Evolutionary conservation across 2,888 invertebrate species (phyloP).

Genomic region (Conchocele bisecta): DNA sequence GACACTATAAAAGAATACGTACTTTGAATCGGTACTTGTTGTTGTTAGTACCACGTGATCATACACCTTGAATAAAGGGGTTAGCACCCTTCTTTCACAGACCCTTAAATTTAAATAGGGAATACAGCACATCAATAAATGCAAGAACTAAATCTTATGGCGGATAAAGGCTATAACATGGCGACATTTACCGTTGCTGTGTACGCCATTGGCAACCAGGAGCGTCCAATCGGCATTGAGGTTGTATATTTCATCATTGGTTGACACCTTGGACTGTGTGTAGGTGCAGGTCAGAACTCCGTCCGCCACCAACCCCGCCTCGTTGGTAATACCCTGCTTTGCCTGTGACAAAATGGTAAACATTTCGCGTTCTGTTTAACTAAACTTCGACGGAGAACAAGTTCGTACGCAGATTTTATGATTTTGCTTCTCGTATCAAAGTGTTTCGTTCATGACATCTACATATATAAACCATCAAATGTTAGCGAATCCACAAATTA

Average conservation of each 20-base stretch:
- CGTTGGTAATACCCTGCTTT: slow-evolving; percentile 18
- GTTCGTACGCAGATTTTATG: not conserved
- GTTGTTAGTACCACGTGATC: too few relatives aligned
- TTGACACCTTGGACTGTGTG: slow-evolving; percentile 34
- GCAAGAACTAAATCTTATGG: too few relatives aligned
- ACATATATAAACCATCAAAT: not conserved
- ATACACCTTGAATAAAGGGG: too few relatives aligned
- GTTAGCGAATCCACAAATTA: not conserved
- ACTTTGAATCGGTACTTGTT: too few relatives aligned
- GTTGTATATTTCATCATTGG: slow-evolving; percentile 35
- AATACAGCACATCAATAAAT: too few relatives aligned
- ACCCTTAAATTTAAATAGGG: too few relatives aligned
- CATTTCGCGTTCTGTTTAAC: not conserved
- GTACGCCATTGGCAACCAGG: slow-evolving; percentile 66
- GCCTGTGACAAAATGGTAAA: slow-evolving; percentile 6
- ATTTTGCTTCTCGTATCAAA: not conserved
- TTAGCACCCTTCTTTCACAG: too few relatives aligned
- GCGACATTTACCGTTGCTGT: slow-evolving; percentile 29
- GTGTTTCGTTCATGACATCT: not conserved
- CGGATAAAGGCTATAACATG: too few relatives aligned
- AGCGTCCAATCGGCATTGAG: slow-evolving; percentile 58
- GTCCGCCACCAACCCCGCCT: slow-evolving; percentile 11
- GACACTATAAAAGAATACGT: too few relatives aligned
- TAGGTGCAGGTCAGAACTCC: slow-evolving; percentile 48
- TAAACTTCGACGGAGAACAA: not conserved